Conservation (phyloP, 2,113 vertebrate genomes). For the Mirza zaza region DNA sequence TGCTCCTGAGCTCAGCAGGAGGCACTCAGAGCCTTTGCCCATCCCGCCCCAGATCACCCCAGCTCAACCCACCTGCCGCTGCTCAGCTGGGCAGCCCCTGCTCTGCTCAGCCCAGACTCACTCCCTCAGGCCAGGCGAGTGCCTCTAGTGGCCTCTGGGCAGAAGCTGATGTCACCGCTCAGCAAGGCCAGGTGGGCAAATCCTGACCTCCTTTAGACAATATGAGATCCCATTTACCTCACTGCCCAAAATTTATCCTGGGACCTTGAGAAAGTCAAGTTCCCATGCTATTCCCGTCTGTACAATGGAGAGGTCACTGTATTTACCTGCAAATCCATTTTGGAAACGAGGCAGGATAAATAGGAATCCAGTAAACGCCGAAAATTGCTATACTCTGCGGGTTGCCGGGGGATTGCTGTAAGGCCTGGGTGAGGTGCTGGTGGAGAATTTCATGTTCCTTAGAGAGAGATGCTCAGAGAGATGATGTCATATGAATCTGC, state of each 20-base stretch:
- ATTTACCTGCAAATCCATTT: background rate
- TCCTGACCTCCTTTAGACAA: background rate
- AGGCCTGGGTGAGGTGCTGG: background rate
- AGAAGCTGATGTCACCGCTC: background rate
- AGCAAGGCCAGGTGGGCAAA: background rate
- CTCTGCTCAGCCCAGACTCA: background rate
- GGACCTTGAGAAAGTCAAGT: background rate
- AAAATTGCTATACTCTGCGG: background rate
- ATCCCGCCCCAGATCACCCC: background rate
- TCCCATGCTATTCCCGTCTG: background rate
- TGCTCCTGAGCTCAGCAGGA: constrained; percentile 46
- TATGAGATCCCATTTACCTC: background rate
- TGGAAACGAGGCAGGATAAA: background rate
- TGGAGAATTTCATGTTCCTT: constrained; percentile 25
- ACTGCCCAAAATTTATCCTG: background rate
- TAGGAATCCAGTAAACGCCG: background rate
- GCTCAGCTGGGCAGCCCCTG: background rate
- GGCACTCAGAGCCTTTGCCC: background rate
- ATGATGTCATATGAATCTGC: constrained; percentile 9
- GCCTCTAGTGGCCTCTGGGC: background rate
- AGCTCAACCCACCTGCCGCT: background rate
- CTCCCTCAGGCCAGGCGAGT: background rate
- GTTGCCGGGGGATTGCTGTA: background rate
- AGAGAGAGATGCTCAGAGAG: constrained; percentile 22
- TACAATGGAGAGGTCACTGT: background rate